Base-by-base conservation (phyloP, 2,113 vertebrate genomes). In the Cyanoramphus novaezelandiae region DNA sequence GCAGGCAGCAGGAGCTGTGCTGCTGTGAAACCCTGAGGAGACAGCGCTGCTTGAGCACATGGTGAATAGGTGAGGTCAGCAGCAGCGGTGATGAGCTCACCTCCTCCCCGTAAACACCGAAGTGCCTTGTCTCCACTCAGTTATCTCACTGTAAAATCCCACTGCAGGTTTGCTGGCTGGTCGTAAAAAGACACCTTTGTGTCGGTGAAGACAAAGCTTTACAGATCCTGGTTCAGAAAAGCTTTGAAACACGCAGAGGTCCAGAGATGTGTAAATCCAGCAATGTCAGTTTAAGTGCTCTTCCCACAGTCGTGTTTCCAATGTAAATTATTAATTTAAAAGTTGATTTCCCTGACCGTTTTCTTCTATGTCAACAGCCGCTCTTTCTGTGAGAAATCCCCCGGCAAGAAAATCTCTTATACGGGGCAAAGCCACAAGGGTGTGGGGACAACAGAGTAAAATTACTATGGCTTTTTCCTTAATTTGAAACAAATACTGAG, bases 41-140 rank as follows among this genome's bases (percentile, higher is more conserved):
- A 37, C 31, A 11, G 43, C 4, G 3, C 50, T 65, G 39, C 52
- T 33, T 8, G 21, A 43, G 74, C 2, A 0, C 7, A 0, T 33
- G 62, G 43, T 64, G 57, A 59, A 25, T 9, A 43, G 55, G 39
- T 63, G 63, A 92, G 63, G 59, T 67, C 76, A 67, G 69, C 41
- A 6, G 57, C 2, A 1, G 57, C 6, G 2, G 52, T 3, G 4
- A 28, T 88, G 80, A 70, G 57, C 35, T 88, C 52, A 50, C 35
- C 71, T 68, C 70, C 70, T 62, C 5, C 1, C 59, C 2, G 2
- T 77, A 68, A 86, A 82, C 59, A 68, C 37, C 47, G 31, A 77
- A 72, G 65, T 4, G 1, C 57, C 87, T 88, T 55, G 64, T 79
- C 70, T 89, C 76, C 60, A 35, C 62, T 35, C 24, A 4, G 24